These are phyloP conservation scores for Spisula subtruncata DNA, from an alignment of 2,888 invertebrate species.

Conservation along the genomic window DNA sequence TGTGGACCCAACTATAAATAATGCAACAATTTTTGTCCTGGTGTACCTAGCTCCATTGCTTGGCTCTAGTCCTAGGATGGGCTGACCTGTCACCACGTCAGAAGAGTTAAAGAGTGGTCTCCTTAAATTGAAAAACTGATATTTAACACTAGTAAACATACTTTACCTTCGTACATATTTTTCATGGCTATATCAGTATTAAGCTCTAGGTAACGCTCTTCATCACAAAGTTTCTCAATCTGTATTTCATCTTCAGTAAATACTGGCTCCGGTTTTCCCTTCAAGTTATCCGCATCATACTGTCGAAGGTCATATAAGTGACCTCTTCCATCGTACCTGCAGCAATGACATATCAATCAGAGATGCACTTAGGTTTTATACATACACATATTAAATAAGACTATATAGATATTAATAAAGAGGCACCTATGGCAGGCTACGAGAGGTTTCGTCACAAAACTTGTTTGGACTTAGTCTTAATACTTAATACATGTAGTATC, in stretches of 20 bases:
- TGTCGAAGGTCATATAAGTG: slow-evolving; percentile 94
- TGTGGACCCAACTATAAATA: too few species aligned
- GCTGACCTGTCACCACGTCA: too few species aligned
- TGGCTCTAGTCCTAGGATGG: too few species aligned
- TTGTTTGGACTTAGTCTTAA: neutral
- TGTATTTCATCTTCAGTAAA: slow-evolving; percentile 92
- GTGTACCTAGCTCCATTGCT: too few species aligned
- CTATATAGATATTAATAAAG: neutral
- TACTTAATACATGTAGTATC: too few species aligned
- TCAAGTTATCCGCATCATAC: slow-evolving; percentile 93
- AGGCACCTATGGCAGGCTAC: neutral
- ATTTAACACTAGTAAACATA: neutral
- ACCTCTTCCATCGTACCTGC: slow-evolving; percentile 97
- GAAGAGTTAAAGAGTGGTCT: too few species aligned
- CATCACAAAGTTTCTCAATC: slow-evolving; percentile 97
- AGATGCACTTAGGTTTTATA: neutral
- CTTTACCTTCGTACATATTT: slow-evolving; percentile 95
- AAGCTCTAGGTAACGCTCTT: slow-evolving; percentile 97
- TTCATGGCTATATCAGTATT: slow-evolving; percentile 95
- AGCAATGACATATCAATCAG: slow-evolving; percentile 51
- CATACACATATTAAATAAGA: neutral
- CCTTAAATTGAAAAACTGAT: too few species aligned
- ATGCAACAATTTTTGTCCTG: too few species aligned
- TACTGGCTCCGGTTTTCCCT: slow-evolving; percentile 89
- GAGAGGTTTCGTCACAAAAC: slow-evolving; percentile 10